These are phyloP conservation scores for Boleophthalmus pectinirostris DNA, from an alignment of 2,113 vertebrate species.

Conservation along the genomic window DNA sequence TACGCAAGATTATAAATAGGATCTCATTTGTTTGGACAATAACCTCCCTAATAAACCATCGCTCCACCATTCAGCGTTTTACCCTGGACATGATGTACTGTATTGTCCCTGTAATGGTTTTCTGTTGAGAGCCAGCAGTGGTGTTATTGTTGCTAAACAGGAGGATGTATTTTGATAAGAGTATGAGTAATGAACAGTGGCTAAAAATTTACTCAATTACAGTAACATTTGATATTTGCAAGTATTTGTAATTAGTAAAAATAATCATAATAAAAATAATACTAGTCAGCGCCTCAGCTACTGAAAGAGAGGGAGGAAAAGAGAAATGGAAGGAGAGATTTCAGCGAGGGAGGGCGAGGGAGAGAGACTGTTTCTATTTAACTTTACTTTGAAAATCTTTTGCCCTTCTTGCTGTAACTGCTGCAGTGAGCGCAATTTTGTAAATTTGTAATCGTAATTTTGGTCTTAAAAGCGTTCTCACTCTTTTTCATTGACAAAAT, in stretches of 20 bases:
- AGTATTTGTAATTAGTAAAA: too few species aligned
- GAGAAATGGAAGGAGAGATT: neutral
- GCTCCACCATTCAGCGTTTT: neutral
- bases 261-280: neutral
- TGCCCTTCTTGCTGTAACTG: too few species aligned
- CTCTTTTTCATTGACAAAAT: too few species aligned
- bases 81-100: neutral
- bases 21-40: constrained; percentile 6
- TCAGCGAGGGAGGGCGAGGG: too few species aligned
- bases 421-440: too few species aligned
- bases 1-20: neutral
- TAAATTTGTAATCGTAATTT: too few species aligned
- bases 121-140: neutral
- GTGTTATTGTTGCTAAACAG: neutral
- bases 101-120: constrained; percentile 1
- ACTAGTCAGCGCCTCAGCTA: neutral
- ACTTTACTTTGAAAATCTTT: too few species aligned
- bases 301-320: too few species aligned
- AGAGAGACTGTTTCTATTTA: too few species aligned
- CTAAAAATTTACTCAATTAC: too few species aligned
- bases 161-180: neutral
- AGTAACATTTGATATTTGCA: too few species aligned
- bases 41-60: constrained; percentile 1
- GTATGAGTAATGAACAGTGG: neutral
- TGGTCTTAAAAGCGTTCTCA: too few species aligned